A percentile compares a stretch with the other conserved stretches of the same genome.
Conservation (phyloP, 2,797 vertebrate genomes). For the Sardinella longiceps region DNA sequence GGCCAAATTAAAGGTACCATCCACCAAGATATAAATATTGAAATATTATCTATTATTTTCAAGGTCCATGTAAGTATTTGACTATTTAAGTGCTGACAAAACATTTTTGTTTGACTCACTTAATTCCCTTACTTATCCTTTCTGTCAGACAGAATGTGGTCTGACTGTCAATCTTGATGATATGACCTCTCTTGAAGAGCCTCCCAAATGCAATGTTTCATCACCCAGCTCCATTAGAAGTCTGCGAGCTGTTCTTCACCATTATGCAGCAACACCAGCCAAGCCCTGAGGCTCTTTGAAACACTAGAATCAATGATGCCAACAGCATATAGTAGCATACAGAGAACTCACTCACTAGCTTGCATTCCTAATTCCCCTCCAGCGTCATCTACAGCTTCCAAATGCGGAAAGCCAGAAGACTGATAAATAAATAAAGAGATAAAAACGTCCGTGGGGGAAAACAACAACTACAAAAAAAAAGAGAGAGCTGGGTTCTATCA, state of each 20-base stretch:
- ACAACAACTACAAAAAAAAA: too few relatives aligned
- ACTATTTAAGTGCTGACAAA: neutral
- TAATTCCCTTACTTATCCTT: neutral
- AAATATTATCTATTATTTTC: neutral
- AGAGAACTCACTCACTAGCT: neutral
- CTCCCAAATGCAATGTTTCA: neutral
- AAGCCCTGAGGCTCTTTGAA: neutral
- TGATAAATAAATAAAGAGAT: slow-evolving; percentile 28
- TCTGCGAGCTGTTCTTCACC: neutral
- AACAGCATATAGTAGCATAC: neutral
- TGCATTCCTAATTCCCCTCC: neutral
- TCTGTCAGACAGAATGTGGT: neutral
- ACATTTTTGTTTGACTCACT: too few relatives aligned
- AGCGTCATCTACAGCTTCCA: neutral
- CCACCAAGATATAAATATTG: neutral
- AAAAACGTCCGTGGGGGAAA: slow-evolving; percentile 7
- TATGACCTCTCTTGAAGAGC: neutral
- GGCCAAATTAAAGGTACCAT: neutral
- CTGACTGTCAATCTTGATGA: neutral
- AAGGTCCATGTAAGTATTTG: neutral
- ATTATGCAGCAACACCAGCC: slow-evolving; percentile 9
- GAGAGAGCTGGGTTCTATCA: slow-evolving; percentile 38
- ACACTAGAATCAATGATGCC: neutral
- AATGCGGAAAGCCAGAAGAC: neutral
- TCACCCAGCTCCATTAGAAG: neutral